Conservation (phyloP, 2,888 invertebrate genomes). For the Cephus sareptanus region DNA sequence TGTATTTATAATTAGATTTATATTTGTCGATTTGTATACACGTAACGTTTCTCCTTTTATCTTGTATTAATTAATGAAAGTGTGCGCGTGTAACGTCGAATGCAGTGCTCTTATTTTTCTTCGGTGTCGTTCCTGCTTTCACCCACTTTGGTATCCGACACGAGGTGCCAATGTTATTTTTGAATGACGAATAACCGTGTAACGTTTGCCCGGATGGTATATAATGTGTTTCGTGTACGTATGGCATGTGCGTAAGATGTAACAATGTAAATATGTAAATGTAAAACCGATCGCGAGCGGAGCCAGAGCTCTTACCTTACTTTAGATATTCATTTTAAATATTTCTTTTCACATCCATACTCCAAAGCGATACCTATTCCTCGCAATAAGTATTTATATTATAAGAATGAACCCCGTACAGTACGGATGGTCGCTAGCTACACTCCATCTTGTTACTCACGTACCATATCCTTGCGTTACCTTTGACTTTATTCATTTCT, state of each 20-base stretch:
- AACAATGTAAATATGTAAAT: background rate
- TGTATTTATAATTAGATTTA: background rate
- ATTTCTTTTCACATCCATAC: background rate
- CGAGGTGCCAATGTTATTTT: background rate
- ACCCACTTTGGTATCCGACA: background rate
- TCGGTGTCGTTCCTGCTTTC: background rate
- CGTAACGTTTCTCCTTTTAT: background rate
- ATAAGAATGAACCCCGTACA: background rate
- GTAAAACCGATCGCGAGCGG: background rate
- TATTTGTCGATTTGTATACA: background rate
- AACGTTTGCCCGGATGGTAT: background rate
- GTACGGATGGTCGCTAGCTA: background rate
- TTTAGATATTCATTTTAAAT: background rate
- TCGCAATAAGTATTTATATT: background rate
- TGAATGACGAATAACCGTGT: background rate
- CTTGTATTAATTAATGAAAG: background rate
- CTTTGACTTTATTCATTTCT: background rate
- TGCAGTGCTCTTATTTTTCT: background rate
- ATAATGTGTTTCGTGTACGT: background rate
- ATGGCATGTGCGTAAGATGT: background rate
- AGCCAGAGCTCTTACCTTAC: background rate
- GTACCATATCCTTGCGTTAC: background rate
- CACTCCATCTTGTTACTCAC: background rate
- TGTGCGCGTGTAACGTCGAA: background rate
- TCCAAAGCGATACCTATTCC: background rate